Base-by-base conservation (phyloP, 2,797 vertebrate species). In the Gymnoscopelus microlampas region DNA sequence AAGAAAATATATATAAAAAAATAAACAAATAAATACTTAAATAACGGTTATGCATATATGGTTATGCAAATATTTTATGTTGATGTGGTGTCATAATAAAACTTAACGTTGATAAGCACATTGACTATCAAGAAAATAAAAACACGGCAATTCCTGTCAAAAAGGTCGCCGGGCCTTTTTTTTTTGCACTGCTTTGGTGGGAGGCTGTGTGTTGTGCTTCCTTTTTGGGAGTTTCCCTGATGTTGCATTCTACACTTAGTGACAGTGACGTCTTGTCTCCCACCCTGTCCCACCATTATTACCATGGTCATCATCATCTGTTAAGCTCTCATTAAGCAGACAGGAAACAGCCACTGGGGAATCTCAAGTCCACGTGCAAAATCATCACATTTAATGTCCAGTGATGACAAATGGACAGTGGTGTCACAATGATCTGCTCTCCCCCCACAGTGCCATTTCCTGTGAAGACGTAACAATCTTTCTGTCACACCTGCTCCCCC, bases 291-390 rank as follows among this genome's bases (percentile, higher is more conserved):
- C 54, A 57, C 29, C 26, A 54, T 26, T 10, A 23, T 51, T 8
- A 44, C 59, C 35, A 35, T 35, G 32, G 6, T 35, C 32, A 44
- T 44, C 9, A 9, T 44, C 8, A 9, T 44, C 39, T 44, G 39
- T 44, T 44, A 44, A 44, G 9, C 39, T 8, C 8, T 44, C 8
- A 54, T 71, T 19, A 44, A 1, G 59, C 51, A 6, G 29, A 77
- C 56, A 73, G 76, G 72, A 85, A 87, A 76, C 26, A 9, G 14
- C 50, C 58, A 47, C 14, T 51, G 67, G 68, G 63, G 69, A 79
- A 73, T 66, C 44, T 59, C 3, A 6, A 10, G 15, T 23, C 26
- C 1, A 60, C 50, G 62, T 49, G 35, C 39, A 32, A 23, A 13
- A 70, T 19, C 7, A 5, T 44, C n/a, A 58, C 14, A 58, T 15